phyloP scores from a whole-genome alignment of 2,797 vertebrate genomes.

The Chiloscyllium punctatum region DNA sequence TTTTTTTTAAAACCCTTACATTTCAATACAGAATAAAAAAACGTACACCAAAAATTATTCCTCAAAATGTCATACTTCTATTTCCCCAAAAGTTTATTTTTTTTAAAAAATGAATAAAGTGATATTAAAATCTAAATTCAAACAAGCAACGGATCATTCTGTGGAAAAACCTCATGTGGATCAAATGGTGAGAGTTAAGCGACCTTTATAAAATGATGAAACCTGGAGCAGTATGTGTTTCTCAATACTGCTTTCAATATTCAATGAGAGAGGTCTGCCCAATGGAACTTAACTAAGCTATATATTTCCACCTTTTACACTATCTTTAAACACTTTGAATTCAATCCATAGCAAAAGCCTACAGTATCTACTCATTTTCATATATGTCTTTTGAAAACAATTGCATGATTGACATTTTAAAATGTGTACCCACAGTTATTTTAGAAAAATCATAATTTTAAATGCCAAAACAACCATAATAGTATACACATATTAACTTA shows the following conservation, averaged over 20 bases:
- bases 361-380: neutral
- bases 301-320: neutral
- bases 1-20: neutral
- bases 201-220: neutral
- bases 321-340: neutral
- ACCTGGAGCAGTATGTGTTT: neutral
- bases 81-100: neutral
- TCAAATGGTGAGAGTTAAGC: neutral
- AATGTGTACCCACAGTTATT: neutral
- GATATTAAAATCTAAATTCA: neutral
- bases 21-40: neutral
- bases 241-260: neutral
- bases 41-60: neutral
- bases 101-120: neutral
- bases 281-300: neutral
- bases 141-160: neutral
- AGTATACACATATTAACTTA: neutral
- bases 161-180: neutral
- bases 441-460: neutral
- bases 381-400: neutral
- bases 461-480: neutral
- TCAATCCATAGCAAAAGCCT: neutral
- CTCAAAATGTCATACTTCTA: neutral
- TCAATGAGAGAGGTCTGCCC: neutral
- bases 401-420: neutral